A percentile compares a stretch with the other conserved stretches of the same genome.
Conservation (phyloP, 2,797 vertebrate species). For the Tachyglossus aculeatus region DNA sequence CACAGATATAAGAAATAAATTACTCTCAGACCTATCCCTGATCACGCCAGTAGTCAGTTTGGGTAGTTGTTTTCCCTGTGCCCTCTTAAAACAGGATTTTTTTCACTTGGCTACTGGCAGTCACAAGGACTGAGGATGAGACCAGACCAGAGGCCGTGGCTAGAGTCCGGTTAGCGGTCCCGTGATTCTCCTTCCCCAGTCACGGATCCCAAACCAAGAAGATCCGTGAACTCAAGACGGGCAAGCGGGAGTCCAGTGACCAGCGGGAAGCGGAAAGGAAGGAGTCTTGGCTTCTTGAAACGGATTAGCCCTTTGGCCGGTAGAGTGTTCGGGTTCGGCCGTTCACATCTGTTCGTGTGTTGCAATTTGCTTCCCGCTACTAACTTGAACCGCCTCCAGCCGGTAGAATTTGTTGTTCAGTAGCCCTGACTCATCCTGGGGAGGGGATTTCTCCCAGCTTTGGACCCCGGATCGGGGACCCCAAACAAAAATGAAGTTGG, state of each 20-base stretch:
- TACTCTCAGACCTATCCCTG: no score
- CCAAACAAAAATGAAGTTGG: background rate
- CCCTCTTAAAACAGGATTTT: no score
- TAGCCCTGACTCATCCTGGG: slow-evolving; percentile 14
- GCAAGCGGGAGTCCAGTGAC: background rate
- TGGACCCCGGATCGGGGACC: slow-evolving; percentile 1
- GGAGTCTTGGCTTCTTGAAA: background rate
- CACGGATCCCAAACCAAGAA: no score
- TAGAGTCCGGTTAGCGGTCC: no score
- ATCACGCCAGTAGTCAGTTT: no score
- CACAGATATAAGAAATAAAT: no score
- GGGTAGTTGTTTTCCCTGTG: no score
- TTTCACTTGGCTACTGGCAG: no score
- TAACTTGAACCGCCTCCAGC: background rate
- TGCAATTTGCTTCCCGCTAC: slow-evolving; percentile 5
- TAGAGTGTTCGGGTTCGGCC: slow-evolving; percentile 5
- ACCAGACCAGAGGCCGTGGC: no score
- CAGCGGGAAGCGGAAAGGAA: background rate
- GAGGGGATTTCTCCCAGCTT: slow-evolving; percentile 12
- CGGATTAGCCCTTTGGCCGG: background rate
- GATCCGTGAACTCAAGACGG: no score
- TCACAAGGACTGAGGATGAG: no score
- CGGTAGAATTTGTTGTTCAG: slow-evolving; percentile 23
- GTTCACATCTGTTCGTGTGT: slow-evolving; percentile 1
- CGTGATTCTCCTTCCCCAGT: no score